Evolutionary conservation across 2,888 invertebrate species (phyloP).

Genomic region (Punctoribates punctum): DNA sequence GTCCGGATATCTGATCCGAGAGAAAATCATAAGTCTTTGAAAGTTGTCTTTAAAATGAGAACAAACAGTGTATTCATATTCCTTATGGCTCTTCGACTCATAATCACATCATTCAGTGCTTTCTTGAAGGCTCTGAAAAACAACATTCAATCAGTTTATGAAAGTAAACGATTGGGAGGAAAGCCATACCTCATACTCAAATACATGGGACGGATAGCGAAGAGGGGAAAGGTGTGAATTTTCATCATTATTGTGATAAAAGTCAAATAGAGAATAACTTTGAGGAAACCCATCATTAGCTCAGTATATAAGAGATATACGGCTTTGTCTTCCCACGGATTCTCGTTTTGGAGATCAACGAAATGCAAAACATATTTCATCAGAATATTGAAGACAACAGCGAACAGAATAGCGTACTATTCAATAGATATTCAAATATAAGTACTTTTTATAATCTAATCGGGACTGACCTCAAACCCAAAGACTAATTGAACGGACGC

Average conservation of each 20-base stretch:
- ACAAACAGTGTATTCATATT: slow-evolving; percentile 89
- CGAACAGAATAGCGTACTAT: slow-evolving; percentile 87
- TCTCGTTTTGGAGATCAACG: slow-evolving; percentile 83
- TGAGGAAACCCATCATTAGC: slow-evolving; percentile 73
- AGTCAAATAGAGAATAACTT: slow-evolving; percentile 76
- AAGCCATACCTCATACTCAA: slow-evolving; percentile 69
- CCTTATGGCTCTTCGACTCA: slow-evolving; percentile 91
- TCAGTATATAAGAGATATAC: slow-evolving; percentile 95
- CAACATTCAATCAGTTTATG: slow-evolving; percentile 16
- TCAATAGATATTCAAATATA: slow-evolving; percentile 47
- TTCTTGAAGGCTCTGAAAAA: slow-evolving; percentile 82
- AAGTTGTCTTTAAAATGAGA: slow-evolving; percentile 39
- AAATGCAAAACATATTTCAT: slow-evolving; percentile 87
- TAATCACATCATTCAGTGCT: slow-evolving; percentile 91
- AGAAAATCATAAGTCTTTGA: neutral
- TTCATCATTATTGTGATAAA: slow-evolving; percentile 95
- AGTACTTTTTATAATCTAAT: no score
- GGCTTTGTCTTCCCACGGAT: slow-evolving; percentile 99
- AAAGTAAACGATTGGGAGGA: neutral
- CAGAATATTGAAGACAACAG: slow-evolving; percentile 83
- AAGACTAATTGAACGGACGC: slow-evolving; percentile 97
- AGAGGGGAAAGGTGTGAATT: slow-evolving; percentile 93
- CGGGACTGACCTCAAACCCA: slow-evolving; percentile 67
- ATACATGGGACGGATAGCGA: slow-evolving; percentile 98
- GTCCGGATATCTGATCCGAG: slow-evolving; percentile 66